Percentiles rank a stretch among this genome's conserved stretches.
Evolutionary conservation across 1,140 invertebrate genomes (phyloP).

Genomic region (Calliopsis andreniformis): DNA sequence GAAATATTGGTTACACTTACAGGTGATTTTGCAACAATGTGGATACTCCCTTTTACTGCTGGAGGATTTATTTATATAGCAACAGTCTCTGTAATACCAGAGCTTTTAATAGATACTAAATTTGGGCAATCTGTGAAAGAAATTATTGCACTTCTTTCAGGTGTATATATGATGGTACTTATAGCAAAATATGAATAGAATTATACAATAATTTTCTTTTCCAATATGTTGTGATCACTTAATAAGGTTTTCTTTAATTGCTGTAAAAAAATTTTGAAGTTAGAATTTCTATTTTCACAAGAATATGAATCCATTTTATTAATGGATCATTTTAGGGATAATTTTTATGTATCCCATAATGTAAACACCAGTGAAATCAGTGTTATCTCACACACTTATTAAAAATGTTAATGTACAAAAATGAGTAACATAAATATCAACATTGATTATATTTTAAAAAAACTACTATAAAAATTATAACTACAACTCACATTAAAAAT

Average conservation of each 20-base stretch:
- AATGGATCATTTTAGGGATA: no score
- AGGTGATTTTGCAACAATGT: constrained; percentile 89
- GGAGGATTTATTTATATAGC: constrained; percentile 99
- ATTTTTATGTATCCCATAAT: neutral
- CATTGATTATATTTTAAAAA: constrained; percentile 1
- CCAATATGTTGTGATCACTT: constrained; percentile 25
- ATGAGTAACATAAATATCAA: neutral
- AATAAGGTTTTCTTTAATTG: constrained; percentile 22
- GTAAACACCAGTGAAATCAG: constrained; percentile 39
- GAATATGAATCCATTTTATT: no score
- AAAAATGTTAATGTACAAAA: constrained; percentile 3
- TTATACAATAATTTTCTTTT: constrained; percentile 8
- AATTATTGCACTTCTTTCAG: constrained; percentile 90
- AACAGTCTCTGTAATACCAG: constrained; percentile 97
- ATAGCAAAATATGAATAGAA: constrained; percentile 93
- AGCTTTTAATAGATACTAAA: constrained; percentile 92
- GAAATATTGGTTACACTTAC: constrained; percentile 64
- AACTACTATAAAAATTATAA: neutral
- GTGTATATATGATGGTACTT: constrained; percentile 96
- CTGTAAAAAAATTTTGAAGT: constrained; percentile 29
- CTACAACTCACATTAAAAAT: neutral
- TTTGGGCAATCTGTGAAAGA: constrained; percentile 93
- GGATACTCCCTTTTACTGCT: constrained; percentile 97
- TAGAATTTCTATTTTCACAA: constrained; percentile 35
- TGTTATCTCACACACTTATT: constrained; percentile 20